Evolutionary conservation across 2,888 invertebrate genomes (phyloP), one percentile per base, ranked within the genome.

Genomic region (Pharmacophagus antenor): DNA sequence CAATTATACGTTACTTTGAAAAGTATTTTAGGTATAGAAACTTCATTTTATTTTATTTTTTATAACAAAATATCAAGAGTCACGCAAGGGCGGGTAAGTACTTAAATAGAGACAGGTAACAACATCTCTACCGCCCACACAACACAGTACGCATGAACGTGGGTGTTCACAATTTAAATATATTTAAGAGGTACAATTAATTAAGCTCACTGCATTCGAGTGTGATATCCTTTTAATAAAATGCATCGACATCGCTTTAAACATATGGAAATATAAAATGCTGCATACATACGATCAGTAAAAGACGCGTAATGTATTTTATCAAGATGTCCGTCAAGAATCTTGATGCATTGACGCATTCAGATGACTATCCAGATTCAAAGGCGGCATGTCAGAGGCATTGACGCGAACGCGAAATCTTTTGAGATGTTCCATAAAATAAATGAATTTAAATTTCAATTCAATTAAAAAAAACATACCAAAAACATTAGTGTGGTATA

Each of bases 341-440:
- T 65, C 63, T 65, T 67, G 70, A 72, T 69, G 66, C 64, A 70
- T 69, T 65, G 64, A 62, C 61, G 63, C 69, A 68, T 71, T 71
- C 65, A 71, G 70, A 71, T 73, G 65, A 66, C 59, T 66, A 62
- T 63, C 56, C 63, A 62, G 65, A 69, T 68, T 65, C 53, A 63
- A 65, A 64, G 52, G 62, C 63, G 58, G 63, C 61, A 62, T 56
- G 61, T 56, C 51, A 55, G 51, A 50, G 41, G 51, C 54, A 22
- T 49, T 27, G 25, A 12, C 23, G 22, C 12, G 17, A 54, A 27
- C 21, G 31, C 18, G 44, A 12, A n/a, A 21, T 47, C n/a, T 37
- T 48, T 18, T 22, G 10, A 10, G 46, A 55, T 31, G 31, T 54
- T 44, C 18, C 25, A 7, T 25, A 15, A 25, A 51, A 51, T 31